These are phyloP conservation scores for Protonibea diacanthus DNA, from an alignment of 2,797 vertebrate genomes.

Conservation along the genomic window DNA sequence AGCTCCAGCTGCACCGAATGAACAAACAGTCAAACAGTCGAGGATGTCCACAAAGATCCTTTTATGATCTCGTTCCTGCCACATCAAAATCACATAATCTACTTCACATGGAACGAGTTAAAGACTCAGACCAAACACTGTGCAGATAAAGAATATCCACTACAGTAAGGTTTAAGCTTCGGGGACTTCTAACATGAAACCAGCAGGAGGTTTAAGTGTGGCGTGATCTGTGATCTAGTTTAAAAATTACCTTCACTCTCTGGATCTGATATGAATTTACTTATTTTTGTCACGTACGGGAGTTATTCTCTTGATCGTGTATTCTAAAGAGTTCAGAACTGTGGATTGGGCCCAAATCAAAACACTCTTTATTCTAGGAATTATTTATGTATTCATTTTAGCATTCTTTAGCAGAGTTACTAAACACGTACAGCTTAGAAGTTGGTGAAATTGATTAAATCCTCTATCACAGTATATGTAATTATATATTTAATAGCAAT, in stretches of 20 bases:
- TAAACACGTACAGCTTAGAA: background rate
- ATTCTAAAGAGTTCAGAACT: background rate
- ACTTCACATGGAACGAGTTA: background rate
- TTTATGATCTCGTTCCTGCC: background rate
- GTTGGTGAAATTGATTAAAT: background rate
- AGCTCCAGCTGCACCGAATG: conserved; percentile 46
- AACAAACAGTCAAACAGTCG: conserved; percentile 9
- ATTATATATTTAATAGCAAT: background rate
- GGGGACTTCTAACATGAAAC: conserved; percentile 2
- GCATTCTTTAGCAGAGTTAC: background rate
- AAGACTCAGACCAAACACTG: background rate
- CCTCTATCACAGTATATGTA: background rate
- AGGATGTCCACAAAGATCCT: conserved; percentile 4
- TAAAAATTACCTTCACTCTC: background rate
- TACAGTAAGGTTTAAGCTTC: background rate
- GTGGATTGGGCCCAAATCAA: background rate
- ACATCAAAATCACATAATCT: background rate
- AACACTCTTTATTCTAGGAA: background rate
- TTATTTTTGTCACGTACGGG: background rate
- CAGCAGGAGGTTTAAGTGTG: background rate
- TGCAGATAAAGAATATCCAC: background rate
- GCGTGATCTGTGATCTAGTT: background rate
- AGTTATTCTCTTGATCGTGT: background rate
- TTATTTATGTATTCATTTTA: background rate
- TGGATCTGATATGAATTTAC: background rate